Evolutionary conservation across 2,797 vertebrate genomes (phyloP), one percentile per base, ranked within the genome.

Genomic region (Micrastur ruficollis): DNA sequence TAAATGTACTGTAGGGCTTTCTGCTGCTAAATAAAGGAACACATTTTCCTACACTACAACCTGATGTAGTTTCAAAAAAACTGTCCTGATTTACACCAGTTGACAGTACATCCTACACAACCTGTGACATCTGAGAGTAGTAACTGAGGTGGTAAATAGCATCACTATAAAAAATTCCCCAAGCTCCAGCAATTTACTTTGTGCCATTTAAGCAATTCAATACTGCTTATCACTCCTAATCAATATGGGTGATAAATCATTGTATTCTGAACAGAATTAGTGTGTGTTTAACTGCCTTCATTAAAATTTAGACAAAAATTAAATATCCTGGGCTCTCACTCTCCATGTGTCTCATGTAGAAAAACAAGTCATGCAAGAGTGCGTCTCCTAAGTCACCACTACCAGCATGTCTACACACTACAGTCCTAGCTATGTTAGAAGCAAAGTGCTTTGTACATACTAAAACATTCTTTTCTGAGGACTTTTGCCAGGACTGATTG

Each of bases 21-120:
- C 66, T 76, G 82, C 50, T 89, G 67, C 67, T 95, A 94, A 89
- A 93, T 81, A 95, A 86, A 93, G 93, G 62, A 89, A 53, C 12
- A 23, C n/a, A 63, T 92, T 93, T 95, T 70, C 62, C 93, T 68
- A 95, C 56, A 73, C 53, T 90, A 78, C 47, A 75, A 84, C 47
- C 65, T 68, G 25, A 84, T 66, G 66, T 23, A 88, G 46, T 86
- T 90, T 88, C 32, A 65, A 90, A 91, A 83, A 83, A 93, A 34
- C 47, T 76, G 55, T 73, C 73, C 76, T 89, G 87, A 91, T 93
- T 95, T 93, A 79, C 46, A 90, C 16, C 66, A 93, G 42, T 27
- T 94, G 87, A 86, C 80, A 94, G 85, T 59, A 73, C 38, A 15
- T 79, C 86, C 86, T 93, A 84, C 90, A 80, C 59, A 79, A 53